Percentiles rank a stretch among this genome's conserved stretches.
These are phyloP conservation scores for Adrianichthys oophorus DNA, from an alignment of 2,797 vertebrate species.

Conservation along the genomic window DNA sequence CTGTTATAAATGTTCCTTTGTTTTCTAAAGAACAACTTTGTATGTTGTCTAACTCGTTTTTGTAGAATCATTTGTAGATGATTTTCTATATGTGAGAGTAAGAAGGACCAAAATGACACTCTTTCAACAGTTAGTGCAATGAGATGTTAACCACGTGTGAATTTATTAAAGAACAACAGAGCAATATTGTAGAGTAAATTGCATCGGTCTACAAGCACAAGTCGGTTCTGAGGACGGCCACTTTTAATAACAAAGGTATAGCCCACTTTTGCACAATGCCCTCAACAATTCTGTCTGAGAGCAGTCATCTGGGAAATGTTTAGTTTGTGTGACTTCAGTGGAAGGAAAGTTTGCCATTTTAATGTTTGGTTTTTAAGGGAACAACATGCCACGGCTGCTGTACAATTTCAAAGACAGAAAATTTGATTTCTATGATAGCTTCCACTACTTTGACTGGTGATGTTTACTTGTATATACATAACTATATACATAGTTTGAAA, in stretches of 20 bases:
- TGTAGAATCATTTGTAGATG: constrained; percentile 74
- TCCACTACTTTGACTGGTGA: constrained; percentile 50
- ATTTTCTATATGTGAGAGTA: constrained; percentile 78
- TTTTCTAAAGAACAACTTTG: constrained; percentile 82
- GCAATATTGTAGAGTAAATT: constrained; percentile 47
- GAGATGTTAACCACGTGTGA: constrained; percentile 34
- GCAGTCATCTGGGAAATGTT: constrained; percentile 27
- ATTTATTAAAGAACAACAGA: constrained; percentile 46
- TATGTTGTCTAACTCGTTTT: constrained; percentile 78
- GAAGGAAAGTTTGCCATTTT: constrained; percentile 23
- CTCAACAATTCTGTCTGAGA: constrained; percentile 29
- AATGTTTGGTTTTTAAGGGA: constrained; percentile 34
- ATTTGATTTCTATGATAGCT: constrained; percentile 40
- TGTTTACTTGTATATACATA: constrained; percentile 62
- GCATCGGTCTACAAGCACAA: constrained; percentile 53
- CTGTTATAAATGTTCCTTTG: constrained; percentile 82
- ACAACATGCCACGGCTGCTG: constrained; percentile 33
- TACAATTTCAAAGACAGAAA: constrained; percentile 13
- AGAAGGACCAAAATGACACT: constrained; percentile 80
- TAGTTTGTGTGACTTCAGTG: constrained; percentile 13
- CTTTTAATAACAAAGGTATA: constrained; percentile 25
- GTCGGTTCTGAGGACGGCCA: constrained; percentile 49
- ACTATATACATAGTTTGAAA: constrained; percentile 48
- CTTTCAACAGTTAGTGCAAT: constrained; percentile 40
- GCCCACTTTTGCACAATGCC: constrained; percentile 37